These are phyloP conservation scores for Alcedo atthis DNA, from an alignment of 2,797 vertebrate species.

Conservation along the genomic window DNA sequence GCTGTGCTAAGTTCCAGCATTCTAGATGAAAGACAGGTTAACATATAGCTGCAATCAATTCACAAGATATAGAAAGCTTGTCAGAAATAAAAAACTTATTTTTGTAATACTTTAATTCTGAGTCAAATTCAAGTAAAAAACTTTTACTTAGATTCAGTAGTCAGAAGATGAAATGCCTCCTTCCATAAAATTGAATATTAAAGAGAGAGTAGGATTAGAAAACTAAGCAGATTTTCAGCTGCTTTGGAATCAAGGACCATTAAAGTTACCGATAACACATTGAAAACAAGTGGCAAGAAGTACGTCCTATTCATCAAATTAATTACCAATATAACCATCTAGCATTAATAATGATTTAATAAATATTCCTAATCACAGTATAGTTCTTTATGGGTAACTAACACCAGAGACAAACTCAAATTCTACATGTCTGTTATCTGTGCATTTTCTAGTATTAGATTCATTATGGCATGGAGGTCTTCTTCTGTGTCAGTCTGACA, in stretches of 20 bases:
- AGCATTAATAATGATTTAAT: not conserved
- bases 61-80: not conserved
- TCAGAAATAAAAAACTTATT: not conserved
- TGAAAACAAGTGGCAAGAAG: not conserved
- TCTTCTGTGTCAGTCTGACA: not conserved
- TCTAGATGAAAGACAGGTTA: not conserved
- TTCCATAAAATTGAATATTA: not conserved
- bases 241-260: not conserved
- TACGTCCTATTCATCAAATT: not conserved
- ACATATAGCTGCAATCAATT: not conserved
- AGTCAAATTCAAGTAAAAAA: not conserved
- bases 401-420: not conserved
- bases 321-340: not conserved
- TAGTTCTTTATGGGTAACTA: not conserved
- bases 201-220: not conserved
- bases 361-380: not conserved
- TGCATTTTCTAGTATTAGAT: not conserved
- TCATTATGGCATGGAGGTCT: not conserved
- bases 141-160: not conserved
- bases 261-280: not conserved
- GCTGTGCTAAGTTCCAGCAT: not conserved
- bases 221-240: not conserved
- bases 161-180: not conserved
- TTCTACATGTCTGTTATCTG: not conserved
- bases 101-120: not conserved